phyloP scores from a whole-genome alignment of 2,888 invertebrate genomes.

The Caenorhabditis wallacei region DNA sequence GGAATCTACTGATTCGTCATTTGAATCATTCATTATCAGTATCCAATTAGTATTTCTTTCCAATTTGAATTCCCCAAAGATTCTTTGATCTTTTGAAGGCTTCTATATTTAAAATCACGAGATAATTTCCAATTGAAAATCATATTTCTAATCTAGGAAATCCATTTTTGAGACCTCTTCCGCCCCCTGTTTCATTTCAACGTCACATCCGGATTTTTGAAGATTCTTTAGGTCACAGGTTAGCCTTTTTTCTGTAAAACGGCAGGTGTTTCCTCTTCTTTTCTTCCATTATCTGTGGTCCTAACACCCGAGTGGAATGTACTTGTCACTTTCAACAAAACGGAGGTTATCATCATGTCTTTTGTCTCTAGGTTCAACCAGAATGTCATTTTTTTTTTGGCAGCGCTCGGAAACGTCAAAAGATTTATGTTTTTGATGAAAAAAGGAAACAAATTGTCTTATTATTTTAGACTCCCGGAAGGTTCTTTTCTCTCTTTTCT shows the following conservation, averaged over 20 bases:
- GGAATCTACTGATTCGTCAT: background rate
- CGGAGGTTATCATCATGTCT: conserved; percentile 2
- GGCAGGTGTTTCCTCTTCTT: conserved; percentile 4
- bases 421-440: conserved; percentile 13
- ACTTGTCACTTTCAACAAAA: conserved; percentile 23
- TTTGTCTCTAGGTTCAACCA: background rate
- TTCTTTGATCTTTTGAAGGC: background rate
- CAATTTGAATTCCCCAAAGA: background rate
- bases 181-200: conserved; percentile 2
- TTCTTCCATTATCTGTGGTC: conserved; percentile 18
- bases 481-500: conserved; percentile 22
- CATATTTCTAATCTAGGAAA: background rate
- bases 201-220: conserved; percentile 14
- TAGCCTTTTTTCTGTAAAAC: background rate
- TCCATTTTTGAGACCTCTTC: background rate
- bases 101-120: background rate
- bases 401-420: conserved; percentile 23
- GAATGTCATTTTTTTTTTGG: background rate
- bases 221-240: conserved; percentile 10
- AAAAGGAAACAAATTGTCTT: conserved; percentile 30
- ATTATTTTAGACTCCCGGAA: conserved; percentile 8
- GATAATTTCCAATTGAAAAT: background rate
- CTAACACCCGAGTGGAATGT: conserved; percentile 24
- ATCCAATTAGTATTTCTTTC: background rate
- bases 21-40: background rate